phyloP scores from a whole-genome alignment of 2,888 invertebrate species.

The Tupiocoris notatus region DNA sequence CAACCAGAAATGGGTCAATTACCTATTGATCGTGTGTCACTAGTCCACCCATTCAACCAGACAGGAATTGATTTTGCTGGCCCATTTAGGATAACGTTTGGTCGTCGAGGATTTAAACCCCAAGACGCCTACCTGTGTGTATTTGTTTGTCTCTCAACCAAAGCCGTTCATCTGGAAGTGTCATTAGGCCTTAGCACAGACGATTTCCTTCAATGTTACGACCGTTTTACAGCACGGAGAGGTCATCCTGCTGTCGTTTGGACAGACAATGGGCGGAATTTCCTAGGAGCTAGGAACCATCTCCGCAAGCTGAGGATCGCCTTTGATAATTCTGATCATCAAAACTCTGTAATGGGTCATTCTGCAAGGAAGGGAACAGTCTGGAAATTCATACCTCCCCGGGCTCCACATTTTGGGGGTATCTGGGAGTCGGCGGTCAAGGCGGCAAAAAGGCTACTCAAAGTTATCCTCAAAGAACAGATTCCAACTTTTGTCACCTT shows the following conservation, averaged over 20 bases:
- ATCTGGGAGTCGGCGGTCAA: slow-evolving; percentile 33
- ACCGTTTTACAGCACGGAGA: neutral
- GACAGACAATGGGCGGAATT: neutral
- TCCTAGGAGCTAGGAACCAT: neutral
- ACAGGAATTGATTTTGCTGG: neutral
- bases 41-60: neutral
- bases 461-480: neutral
- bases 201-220: neutral
- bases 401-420: slow-evolving; percentile 28
- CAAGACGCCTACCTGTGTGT: neutral
- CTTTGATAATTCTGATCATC: neutral
- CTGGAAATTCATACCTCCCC: slow-evolving; percentile 23
- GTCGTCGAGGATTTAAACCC: neutral
- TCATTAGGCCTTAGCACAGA: neutral
- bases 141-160: neutral
- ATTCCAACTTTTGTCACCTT: slow-evolving; percentile 21
- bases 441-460: slow-evolving; percentile 19
- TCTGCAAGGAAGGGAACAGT: neutral
- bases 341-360: neutral
- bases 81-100: neutral
- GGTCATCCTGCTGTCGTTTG: neutral
- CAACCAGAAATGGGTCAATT: slow-evolving; percentile 8
- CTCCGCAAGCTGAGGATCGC: neutral
- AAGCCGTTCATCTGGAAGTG: neutral
- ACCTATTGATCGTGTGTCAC: neutral